Conservation (phyloP, 23 tunicate species). For the Trididemnum nubilum region DNA sequence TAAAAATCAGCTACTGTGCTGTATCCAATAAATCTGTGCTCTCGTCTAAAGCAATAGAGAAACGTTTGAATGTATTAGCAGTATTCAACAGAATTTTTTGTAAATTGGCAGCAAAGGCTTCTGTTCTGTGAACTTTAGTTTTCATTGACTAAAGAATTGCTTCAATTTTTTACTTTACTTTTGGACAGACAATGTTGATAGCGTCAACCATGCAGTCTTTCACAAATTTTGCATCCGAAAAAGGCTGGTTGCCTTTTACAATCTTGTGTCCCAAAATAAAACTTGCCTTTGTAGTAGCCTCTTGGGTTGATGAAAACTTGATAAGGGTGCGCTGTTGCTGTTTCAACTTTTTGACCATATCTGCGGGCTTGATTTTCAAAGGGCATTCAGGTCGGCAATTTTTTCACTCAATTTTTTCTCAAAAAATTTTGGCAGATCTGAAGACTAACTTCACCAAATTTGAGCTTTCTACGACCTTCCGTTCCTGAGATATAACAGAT, state of each 20-base stretch:
- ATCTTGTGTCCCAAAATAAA: slow-evolving; percentile 31
- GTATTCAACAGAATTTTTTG: slow-evolving; percentile 20
- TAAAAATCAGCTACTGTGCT: slow-evolving; percentile 55
- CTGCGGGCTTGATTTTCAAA: slow-evolving; percentile 35
- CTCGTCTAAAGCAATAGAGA: slow-evolving; percentile 54
- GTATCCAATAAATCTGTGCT: slow-evolving; percentile 48
- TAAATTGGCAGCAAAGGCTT: slow-evolving; percentile 29
- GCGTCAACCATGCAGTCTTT: slow-evolving; percentile 56
- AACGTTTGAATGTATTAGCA: slow-evolving; percentile 14
- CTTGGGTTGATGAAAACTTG: too few relatives aligned
- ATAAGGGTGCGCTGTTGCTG: too few relatives aligned
- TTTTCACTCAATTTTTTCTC: too few relatives aligned
- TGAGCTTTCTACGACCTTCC: too few relatives aligned
- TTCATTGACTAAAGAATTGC: slow-evolving; percentile 34
- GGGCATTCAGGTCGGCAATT: too few relatives aligned
- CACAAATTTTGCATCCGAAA: slow-evolving; percentile 50
- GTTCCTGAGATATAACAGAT: too few relatives aligned
- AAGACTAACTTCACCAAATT: too few relatives aligned
- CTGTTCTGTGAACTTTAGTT: slow-evolving; percentile 52
- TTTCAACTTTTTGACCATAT: too few relatives aligned
- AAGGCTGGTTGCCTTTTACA: slow-evolving; percentile 39
- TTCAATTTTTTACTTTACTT: slow-evolving; percentile 29
- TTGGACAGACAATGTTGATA: too few relatives aligned
- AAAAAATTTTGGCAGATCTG: too few relatives aligned
- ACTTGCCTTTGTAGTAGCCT: slow-evolving; percentile 42